phyloP scores from a whole-genome alignment of 2,888 invertebrate genomes.

The Parthenolecanium corni region DNA sequence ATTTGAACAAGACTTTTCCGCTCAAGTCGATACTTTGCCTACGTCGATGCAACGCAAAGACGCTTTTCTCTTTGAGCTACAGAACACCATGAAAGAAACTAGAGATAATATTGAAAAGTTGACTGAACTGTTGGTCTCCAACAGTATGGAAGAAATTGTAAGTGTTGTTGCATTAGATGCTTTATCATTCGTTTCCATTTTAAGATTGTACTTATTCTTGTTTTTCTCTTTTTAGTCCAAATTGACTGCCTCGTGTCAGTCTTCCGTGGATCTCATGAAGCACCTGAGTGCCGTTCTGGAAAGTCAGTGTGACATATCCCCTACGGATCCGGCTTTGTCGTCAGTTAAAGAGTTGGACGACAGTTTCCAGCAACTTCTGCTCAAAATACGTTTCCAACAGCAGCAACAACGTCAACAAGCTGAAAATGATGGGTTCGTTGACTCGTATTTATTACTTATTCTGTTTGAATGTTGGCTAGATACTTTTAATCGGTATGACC shows the following conservation, averaged over 20 bases:
- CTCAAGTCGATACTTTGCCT: constrained; percentile 67
- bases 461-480: no score
- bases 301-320: constrained; percentile 51
- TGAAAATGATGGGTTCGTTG: constrained; percentile 14
- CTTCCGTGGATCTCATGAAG: constrained; percentile 66
- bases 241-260: constrained; percentile 63
- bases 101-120: constrained; percentile 53
- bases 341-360: constrained; percentile 37
- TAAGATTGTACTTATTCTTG: not conserved
- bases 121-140: constrained; percentile 38
- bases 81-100: constrained; percentile 61
- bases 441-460: not conserved
- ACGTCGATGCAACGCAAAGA: constrained; percentile 45
- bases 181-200: not conserved
- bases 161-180: not conserved
- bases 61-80: constrained; percentile 65
- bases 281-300: constrained; percentile 64
- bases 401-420: constrained; percentile 22
- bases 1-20: constrained; percentile 63
- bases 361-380: constrained; percentile 52
- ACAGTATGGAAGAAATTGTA: constrained; percentile 14
- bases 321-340: constrained; percentile 30
- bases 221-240: constrained; percentile 44
- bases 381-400: constrained; percentile 54
- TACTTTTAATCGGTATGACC: no score